phyloP scores from a whole-genome alignment of 2,797 vertebrate species.

The Florisuga fusca region DNA sequence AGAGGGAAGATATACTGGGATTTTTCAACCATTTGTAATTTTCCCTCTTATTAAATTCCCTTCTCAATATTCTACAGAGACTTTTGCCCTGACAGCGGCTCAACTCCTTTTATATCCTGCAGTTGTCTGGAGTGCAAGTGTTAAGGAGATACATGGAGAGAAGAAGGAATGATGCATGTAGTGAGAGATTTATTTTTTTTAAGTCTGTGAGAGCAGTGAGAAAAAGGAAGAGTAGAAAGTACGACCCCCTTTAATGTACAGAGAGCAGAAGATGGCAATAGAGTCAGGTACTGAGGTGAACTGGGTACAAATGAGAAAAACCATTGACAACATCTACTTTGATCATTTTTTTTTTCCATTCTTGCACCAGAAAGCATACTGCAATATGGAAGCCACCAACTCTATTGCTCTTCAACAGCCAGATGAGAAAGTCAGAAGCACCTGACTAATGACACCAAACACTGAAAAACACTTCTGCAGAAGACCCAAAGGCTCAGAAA shows the following conservation, averaged over 20 bases:
- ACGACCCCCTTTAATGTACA: neutral
- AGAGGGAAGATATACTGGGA: neutral
- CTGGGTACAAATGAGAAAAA: neutral
- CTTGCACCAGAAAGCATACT: neutral
- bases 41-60: neutral
- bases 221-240: neutral
- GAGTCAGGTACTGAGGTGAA: neutral
- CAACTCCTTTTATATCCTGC: neutral
- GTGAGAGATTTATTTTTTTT: neutral
- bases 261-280: neutral
- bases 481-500: neutral
- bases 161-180: neutral
- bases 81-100: slow-evolving; percentile 2
- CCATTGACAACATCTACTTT: neutral
- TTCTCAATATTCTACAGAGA: slow-evolving; percentile 11
- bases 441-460: neutral
- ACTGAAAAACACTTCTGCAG: neutral
- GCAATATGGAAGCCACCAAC: neutral
- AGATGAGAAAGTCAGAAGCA: neutral
- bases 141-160: neutral
- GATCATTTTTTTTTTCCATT: neutral
- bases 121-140: neutral
- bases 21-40: neutral
- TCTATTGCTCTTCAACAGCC: neutral
- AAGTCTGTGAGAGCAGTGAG: neutral